Base-by-base conservation (phyloP, 2,888 invertebrate species). In the Polymixis flavicincta region DNA sequence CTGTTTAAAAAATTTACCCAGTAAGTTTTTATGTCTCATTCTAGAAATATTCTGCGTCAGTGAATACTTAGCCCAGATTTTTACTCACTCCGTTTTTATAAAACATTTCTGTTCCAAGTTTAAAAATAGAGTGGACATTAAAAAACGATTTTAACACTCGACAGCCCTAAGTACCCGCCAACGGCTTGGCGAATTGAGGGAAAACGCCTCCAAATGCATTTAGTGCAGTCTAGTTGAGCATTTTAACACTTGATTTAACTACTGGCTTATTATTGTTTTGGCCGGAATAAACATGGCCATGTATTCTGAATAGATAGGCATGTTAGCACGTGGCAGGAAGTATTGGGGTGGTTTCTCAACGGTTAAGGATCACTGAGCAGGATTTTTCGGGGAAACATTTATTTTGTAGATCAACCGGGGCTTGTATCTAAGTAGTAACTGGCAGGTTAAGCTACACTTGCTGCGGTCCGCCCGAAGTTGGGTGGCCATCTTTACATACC, bases 191-290 rank as follows among this genome's bases (percentile, higher is more conserved):
- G 80, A 88, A 87, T 88, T 85, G 85, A 87, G 82, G 88, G 82
- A 89, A 77, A 90, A 92, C 90, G 89, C 89, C 89, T 90, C 90
- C 88, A 91, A 93, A 92, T 90, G 91, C 90, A 91, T 93, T 94
- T 92, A 92, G 92, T 91, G 89, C 92, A 89, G 88, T 85, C 88
- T 84, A 84, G 87, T 88, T 87, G 83, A 87, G 79, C 88, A 86
- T 88, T 89, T 89, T 88, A 89, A 88, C 89, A 88, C 87, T 89
- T 89, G 88, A 89, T 88, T 87, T 89, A 89, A 87, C 86, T 84
- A 88, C 75, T 57, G 71, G 80, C 85, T 87, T 88, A 87, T 87
- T 88, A 88, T 87, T 85, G 80, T 83, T 88, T 76, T 79, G 77
- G 67, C 76, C 68, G 75, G 76, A 80, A 84, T 84, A 81, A 84